Conservation (phyloP, 2,113 vertebrate genomes). For the Cynocephalus volans region DNA sequence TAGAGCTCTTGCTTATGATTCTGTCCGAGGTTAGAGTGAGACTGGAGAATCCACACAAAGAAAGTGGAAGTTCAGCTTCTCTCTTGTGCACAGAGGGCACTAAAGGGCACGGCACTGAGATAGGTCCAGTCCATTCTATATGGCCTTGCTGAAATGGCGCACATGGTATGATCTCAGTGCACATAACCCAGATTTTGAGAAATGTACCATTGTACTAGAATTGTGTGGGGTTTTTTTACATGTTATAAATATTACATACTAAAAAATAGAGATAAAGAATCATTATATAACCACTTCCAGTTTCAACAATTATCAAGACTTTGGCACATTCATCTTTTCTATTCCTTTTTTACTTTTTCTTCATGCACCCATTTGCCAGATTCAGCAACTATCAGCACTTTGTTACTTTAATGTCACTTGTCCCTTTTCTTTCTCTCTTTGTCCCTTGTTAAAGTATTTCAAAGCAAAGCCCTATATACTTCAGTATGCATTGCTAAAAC, state of each 20-base stretch:
- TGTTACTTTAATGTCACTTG: not conserved
- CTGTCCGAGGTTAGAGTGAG: not conserved
- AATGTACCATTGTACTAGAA: not conserved
- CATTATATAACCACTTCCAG: not conserved
- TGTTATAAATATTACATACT: not conserved
- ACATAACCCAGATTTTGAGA: not conserved
- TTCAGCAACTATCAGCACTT: not conserved
- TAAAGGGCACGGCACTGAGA: fast-evolving
- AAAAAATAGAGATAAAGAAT: not conserved
- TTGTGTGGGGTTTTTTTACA: not conserved
- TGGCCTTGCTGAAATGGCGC: fast-evolving
- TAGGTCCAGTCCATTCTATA: too few relatives aligned
- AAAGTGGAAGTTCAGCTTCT: not conserved
- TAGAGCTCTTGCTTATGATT: not conserved
- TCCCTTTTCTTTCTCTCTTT: not conserved
- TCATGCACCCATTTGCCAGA: not conserved
- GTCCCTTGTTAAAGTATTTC: not conserved
- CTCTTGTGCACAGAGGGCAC: not conserved
- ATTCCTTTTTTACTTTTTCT: not conserved
- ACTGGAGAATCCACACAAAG: not conserved
- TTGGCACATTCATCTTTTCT: not conserved
- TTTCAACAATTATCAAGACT: not conserved
- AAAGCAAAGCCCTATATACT: not conserved
- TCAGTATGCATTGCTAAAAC: not conserved
- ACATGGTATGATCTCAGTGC: fast-evolving